These are phyloP conservation scores for Agrypnia vestita DNA, from an alignment of 1,140 invertebrate genomes.

Conservation along the genomic window DNA sequence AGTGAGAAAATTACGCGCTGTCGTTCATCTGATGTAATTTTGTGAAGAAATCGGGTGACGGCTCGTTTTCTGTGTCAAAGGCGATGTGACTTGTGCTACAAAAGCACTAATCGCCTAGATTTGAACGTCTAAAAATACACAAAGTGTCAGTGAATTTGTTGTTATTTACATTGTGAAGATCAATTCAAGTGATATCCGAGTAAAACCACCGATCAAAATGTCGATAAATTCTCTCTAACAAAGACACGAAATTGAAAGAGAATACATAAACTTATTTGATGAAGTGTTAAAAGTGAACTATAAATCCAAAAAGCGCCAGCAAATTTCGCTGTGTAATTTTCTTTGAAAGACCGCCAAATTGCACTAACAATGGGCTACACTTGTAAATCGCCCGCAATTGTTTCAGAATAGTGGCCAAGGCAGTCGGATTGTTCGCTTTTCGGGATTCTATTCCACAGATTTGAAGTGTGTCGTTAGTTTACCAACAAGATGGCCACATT, in stretches of 20 bases:
- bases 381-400: constrained; percentile 4
- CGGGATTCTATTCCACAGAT: not conserved
- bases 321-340: not conserved
- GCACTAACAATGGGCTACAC: not conserved
- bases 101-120: not conserved
- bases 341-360: constrained; percentile 20
- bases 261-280: too few relatives aligned
- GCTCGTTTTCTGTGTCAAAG: constrained; percentile 32
- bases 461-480: constrained; percentile 22
- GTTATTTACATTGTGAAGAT: constrained; percentile 7
- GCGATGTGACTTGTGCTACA: constrained; percentile 13
- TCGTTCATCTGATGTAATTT: constrained; percentile 44
- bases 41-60: constrained; percentile 6
- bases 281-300: too few relatives aligned
- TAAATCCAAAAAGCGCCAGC: too few relatives aligned
- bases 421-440: constrained; percentile 3
- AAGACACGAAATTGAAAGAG: not conserved
- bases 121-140: constrained; percentile 2
- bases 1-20: constrained; percentile 13
- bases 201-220: not conserved
- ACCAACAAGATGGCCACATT: constrained; percentile 28
- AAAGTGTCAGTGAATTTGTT: constrained; percentile 38
- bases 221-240: not conserved
- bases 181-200: constrained; percentile 26
- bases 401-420: constrained; percentile 5